Base-by-base conservation (phyloP, 2,113 vertebrate genomes). In the Callipepla californica region DNA sequence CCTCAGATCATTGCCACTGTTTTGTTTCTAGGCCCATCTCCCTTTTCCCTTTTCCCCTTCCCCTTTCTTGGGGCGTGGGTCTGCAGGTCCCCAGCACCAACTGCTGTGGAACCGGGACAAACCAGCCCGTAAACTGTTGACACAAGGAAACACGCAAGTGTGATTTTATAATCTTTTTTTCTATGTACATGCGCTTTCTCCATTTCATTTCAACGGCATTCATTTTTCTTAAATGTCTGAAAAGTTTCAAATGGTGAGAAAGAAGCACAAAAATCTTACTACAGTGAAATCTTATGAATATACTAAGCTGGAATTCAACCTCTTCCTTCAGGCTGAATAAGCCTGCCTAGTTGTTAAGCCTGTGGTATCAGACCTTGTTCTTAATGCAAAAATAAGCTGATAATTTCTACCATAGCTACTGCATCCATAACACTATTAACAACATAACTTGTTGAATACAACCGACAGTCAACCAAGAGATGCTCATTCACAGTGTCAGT, bases 391-490 rank as follows among this genome's bases (percentile, higher is more conserved):
- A 59, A 59, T 15, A 10, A 68, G 21, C 18, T 32, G 32, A 30
- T 50, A 63, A 81, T 45, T 91, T 85, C 58, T 67, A 36, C 32
- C 42, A 34, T 10, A 34, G 26, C 32, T 67, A 50, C 63, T 19
- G 26, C 53, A 80, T 30, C 51, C 45, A 72, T 34, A 69, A 68
- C 48, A 28, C 10, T 58, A 15, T 21, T 59, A 72, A 30, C 50
- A 90, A 34, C 9, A 78, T 15, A 83, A 70, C 44, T 1, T 57
- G 34, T 6, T 40, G 34, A 77, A 9, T 22, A 55, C 4, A 2
- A 48, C 16, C 44, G 76, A 26, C 5, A 38, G 42, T 3, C 0
- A 1, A 32, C 8, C 1, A 3, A 34, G 15, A 78, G 32, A 45
- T n/a, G 12, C 11, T 75, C 23, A 61, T 16, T 57, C 51, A 11